Base-by-base conservation (phyloP, 2,888 invertebrate genomes). In the Drosophila kokeensis region DNA sequence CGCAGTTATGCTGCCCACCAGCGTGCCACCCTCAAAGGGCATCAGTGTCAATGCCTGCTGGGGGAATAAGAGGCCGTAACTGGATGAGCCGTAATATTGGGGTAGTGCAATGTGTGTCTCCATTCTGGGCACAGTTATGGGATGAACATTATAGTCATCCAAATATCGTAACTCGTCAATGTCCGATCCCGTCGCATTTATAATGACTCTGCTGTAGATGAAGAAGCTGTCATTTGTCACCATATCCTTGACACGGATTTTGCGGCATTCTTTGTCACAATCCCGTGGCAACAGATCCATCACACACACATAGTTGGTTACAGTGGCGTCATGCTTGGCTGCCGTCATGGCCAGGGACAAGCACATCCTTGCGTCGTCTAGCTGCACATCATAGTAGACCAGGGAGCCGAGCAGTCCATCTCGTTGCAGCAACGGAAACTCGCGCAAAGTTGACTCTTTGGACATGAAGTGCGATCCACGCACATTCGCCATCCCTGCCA, bases 311-410 rank as follows among this genome's bases (percentile, higher is more conserved):
- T 99, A 99, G 94, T 99, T 99, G 30, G 96, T 96, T 60, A 98
- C 96, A 24, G 97, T 97, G 38, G 99, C 99, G 57, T 99, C 99
- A 87, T 98, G 96, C 42, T 98, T 95, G 2, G 98, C 97, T 0
- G 99, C 99, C 0, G 99, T 98, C 77, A 99, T 93, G 0, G 98
- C 98, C 69, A 99, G 96, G 0, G 99, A 97, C 74, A 99, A 93
- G 93, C 99, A 99, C 99, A 99, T 99, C 75, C 99, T 95, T 0
- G 99, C 99, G 93, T 99, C 99, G 93, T 99, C 99, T 94, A 99
- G 98, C 92, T 99, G 99, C 30, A 98, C 99, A 93, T 99, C 99
- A 93, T 99, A 99, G 94, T 99, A 99, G 18, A 99, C 99, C 81
- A 99, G 96, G 18, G 99, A 99, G 52, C 99, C 99, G 82, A 97